Evolutionary conservation across 2,797 vertebrate genomes (phyloP).

Genomic region (Melanotaenia trifasciata): DNA sequence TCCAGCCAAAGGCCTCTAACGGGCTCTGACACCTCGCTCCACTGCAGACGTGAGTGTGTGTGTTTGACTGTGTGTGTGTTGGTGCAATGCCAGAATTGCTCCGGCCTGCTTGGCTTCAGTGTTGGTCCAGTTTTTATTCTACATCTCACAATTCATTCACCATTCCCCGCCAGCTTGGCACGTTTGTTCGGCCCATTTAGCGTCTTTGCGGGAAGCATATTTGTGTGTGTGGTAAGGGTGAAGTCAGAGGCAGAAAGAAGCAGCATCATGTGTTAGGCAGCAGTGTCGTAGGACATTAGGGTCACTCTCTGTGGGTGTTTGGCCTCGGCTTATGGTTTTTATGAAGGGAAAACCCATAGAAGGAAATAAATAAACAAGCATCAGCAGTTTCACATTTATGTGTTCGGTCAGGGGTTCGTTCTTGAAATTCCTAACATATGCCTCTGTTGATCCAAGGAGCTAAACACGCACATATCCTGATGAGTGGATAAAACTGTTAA

Average conservation of each 20-base stretch:
- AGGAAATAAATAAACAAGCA: slow-evolving; percentile 59
- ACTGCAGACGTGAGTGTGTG: slow-evolving; percentile 61
- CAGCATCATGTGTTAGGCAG: slow-evolving; percentile 34
- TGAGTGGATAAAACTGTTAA: slow-evolving; percentile 32
- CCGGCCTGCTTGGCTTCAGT: slow-evolving; percentile 39
- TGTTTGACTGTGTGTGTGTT: slow-evolving; percentile 42
- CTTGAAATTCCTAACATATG: slow-evolving; percentile 14
- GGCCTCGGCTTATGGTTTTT: slow-evolving; percentile 57
- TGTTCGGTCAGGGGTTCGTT: slow-evolving; percentile 25
- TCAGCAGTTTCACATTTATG: slow-evolving; percentile 26
- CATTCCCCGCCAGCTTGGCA: slow-evolving; percentile 40
- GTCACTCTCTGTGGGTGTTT: slow-evolving; percentile 62
- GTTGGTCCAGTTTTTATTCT: slow-evolving; percentile 26
- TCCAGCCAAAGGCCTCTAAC: slow-evolving; percentile 80
- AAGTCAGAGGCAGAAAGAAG: slow-evolving; percentile 49
- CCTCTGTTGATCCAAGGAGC: slow-evolving; percentile 16
- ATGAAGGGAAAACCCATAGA: slow-evolving; percentile 38
- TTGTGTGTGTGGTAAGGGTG: slow-evolving; percentile 60
- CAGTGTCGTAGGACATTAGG: slow-evolving; percentile 39
- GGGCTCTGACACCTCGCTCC: slow-evolving; percentile 79
- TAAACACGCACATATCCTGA: slow-evolving; percentile 48
- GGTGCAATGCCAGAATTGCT: slow-evolving; percentile 58
- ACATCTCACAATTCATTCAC: slow-evolving; percentile 47
- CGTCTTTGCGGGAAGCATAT: slow-evolving; percentile 49
- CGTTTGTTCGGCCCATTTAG: slow-evolving; percentile 53